Percentiles rank a stretch among this genome's conserved stretches.
Conservation (phyloP, 2,797 vertebrate genomes). For the Coreius guichenoti region DNA sequence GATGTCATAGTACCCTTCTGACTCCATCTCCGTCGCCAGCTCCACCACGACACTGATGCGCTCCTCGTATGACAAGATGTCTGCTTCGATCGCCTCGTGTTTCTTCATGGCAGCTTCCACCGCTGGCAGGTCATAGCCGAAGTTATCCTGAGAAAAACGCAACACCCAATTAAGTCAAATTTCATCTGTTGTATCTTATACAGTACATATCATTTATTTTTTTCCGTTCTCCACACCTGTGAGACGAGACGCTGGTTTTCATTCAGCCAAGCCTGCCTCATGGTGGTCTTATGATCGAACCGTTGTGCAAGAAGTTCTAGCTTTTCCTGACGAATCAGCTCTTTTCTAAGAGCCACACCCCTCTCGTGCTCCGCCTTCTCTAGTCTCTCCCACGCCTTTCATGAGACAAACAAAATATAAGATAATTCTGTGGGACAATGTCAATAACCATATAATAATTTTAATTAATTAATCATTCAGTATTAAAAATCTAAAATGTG, state of each 20-base stretch:
- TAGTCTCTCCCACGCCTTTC: conserved; percentile 88
- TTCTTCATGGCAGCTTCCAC: conserved; percentile 98
- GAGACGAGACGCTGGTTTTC: conserved; percentile 96
- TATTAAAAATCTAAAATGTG: neutral
- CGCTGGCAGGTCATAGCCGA: conserved; percentile 93
- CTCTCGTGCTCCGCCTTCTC: conserved; percentile 94
- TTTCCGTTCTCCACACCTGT: conserved; percentile 76
- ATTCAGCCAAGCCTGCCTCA: conserved; percentile 95
- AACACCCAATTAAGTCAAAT: neutral
- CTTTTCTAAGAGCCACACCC: conserved; percentile 86
- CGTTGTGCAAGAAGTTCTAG: conserved; percentile 91
- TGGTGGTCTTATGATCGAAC: conserved; percentile 93
- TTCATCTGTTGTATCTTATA: neutral
- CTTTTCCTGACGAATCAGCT: conserved; percentile 97
- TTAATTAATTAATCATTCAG: neutral
- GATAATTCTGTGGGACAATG: neutral
- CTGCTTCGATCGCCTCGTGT: conserved; percentile 95
- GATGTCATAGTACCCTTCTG: conserved; percentile 89
- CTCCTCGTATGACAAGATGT: conserved; percentile 94
- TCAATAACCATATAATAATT: neutral
- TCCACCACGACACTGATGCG: conserved; percentile 90
- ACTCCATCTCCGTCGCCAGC: conserved; percentile 86
- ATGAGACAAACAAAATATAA: conserved; percentile 4
- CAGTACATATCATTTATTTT: neutral
- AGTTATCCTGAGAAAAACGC: conserved; percentile 82